Evolutionary conservation across 2,888 invertebrate species (phyloP).

Genomic region (Erebia palarica): DNA sequence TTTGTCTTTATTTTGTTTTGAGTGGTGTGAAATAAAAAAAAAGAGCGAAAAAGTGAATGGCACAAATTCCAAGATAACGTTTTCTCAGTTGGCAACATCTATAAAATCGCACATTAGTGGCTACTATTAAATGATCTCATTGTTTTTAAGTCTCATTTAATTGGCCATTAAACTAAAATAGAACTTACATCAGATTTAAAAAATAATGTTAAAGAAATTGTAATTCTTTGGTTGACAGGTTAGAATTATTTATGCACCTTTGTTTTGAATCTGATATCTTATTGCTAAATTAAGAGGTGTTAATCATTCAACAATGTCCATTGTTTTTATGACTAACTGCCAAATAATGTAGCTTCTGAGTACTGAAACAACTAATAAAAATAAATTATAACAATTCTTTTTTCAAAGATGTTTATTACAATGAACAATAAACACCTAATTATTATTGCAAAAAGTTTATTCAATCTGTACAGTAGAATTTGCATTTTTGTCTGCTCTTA

Average conservation of each 20-base stretch:
- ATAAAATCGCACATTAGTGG: slow-evolving; percentile 6
- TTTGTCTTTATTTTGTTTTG: neutral
- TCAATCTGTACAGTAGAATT: too few species aligned
- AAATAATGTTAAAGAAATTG: neutral
- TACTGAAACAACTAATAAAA: neutral
- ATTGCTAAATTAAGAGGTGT: slow-evolving; percentile 6
- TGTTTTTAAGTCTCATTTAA: neutral
- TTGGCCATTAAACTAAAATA: neutral
- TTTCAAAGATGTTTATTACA: neutral
- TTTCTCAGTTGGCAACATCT: slow-evolving; percentile 6
- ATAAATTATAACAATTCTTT: neutral
- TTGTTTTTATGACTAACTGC: slow-evolving; percentile 1
- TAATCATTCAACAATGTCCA: slow-evolving; percentile 6
- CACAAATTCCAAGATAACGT: neutral
- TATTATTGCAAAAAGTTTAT: too few species aligned
- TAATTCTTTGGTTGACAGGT: neutral
- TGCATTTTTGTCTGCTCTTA: too few species aligned
- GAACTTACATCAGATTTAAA: neutral
- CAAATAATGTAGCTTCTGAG: slow-evolving; percentile 1
- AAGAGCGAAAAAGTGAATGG: neutral
- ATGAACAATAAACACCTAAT: too few species aligned
- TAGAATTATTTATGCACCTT: neutral
- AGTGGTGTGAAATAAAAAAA: too few species aligned
- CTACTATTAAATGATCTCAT: neutral
- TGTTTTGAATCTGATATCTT: slow-evolving; percentile 3